These are phyloP conservation scores for Drosophila mojavensis DNA, from an alignment of 1,140 invertebrate species.

Conservation along the genomic window DNA sequence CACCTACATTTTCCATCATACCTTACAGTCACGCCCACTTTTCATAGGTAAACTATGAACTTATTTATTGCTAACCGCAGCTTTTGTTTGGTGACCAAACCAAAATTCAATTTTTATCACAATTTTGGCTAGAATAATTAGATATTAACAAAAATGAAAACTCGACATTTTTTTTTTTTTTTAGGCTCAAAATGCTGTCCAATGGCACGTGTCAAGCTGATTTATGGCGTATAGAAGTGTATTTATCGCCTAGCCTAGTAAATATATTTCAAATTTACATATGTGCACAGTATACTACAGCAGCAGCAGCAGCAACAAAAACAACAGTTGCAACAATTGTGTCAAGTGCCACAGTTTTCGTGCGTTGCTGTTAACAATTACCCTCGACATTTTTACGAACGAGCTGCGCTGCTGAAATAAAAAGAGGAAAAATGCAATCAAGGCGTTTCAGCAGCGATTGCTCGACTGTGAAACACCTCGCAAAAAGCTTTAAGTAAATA, in stretches of 20 bases:
- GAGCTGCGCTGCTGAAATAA: not conserved
- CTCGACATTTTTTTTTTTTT: not conserved
- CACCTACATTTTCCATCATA: not conserved
- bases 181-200: slow-evolving; percentile 5
- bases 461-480: not conserved
- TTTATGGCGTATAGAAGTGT: slow-evolving; percentile 10
- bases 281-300: slow-evolving; percentile 10
- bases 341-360: slow-evolving; percentile 6
- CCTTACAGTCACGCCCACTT: too few relatives aligned
- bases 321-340: slow-evolving; percentile 7
- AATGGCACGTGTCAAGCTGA: slow-evolving; percentile 21
- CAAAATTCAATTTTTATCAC: slow-evolving; percentile 13
- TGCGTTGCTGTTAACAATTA: slow-evolving; percentile 31
- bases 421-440: slow-evolving; percentile 5
- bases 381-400: slow-evolving; percentile 33
- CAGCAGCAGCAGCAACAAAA: not conserved
- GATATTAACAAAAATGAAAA: slow-evolving; percentile 23
- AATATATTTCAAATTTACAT: slow-evolving; percentile 29
- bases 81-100: not conserved
- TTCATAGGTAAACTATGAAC: not conserved
- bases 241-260: slow-evolving; percentile 4
- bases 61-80: slow-evolving; percentile 15
- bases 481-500: not conserved
- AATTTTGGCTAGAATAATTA: slow-evolving; percentile 42
- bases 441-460: not conserved